Evolutionary conservation across 2,113 vertebrate species (phyloP).

Genomic region (Ceuthmochares aereus): DNA sequence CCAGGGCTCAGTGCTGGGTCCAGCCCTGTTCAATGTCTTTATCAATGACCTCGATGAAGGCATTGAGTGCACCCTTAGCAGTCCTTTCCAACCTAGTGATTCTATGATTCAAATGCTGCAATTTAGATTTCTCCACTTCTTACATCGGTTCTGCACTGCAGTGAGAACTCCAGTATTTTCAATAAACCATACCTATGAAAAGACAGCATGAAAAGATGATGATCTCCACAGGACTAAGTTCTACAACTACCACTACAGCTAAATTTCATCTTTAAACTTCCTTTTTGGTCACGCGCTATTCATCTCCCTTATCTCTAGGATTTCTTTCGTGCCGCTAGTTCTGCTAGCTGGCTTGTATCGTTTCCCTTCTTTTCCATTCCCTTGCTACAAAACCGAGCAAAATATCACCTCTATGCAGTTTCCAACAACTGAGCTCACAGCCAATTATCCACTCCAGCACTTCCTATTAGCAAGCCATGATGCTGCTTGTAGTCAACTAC

Average conservation of each 20-base stretch:
- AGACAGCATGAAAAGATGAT: not conserved
- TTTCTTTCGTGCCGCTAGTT: slow-evolving; percentile 2
- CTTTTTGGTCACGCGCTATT: not conserved
- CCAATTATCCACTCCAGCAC: not conserved
- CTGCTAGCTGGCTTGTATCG: slow-evolving; percentile 7
- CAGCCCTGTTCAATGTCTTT: no score
- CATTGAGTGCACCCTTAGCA: no score
- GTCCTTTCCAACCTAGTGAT: no score
- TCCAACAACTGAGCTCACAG: slow-evolving; percentile 33
- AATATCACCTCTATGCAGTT: not conserved
- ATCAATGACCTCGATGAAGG: no score
- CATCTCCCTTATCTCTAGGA: not conserved
- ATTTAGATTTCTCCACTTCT: not conserved
- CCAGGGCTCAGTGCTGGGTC: no score
- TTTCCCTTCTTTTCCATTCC: not conserved
- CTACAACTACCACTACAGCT: not conserved
- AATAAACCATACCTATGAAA: not conserved
- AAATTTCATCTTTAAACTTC: not conserved
- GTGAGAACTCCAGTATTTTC: not conserved
- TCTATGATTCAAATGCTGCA: not conserved
- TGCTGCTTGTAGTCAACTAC: slow-evolving; percentile 10
- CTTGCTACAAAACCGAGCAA: not conserved
- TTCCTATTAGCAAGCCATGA: slow-evolving; percentile 34
- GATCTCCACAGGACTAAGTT: not conserved
- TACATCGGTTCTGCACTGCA: not conserved